Percentiles rank a stretch among this genome's conserved stretches.
These are phyloP conservation scores for Macropus fuliginosus DNA, from an alignment of 2,797 vertebrate genomes.

Conservation along the genomic window DNA sequence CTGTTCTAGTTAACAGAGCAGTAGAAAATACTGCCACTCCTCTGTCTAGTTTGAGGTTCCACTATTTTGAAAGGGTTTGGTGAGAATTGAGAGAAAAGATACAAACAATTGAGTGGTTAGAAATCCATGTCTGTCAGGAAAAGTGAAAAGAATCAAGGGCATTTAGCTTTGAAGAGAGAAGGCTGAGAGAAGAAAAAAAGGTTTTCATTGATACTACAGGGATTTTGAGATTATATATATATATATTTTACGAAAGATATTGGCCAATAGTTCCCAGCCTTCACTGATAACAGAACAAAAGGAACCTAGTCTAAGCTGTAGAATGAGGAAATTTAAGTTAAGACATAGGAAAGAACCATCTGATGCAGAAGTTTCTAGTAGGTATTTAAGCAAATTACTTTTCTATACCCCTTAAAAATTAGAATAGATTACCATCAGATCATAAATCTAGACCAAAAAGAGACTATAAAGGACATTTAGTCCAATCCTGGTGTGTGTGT, in stretches of 20 bases:
- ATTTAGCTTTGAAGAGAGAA: constrained; percentile 17
- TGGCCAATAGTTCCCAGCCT: not conserved
- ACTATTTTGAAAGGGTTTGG: not conserved
- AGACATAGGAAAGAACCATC: not conserved
- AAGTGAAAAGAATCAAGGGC: not conserved
- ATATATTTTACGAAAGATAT: not conserved
- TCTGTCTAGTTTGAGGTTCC: not conserved
- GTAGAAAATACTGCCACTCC: not conserved
- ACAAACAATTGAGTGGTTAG: not conserved
- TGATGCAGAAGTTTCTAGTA: not conserved
- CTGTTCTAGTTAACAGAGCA: not conserved
- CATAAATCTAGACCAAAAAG: not conserved
- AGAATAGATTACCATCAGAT: not conserved
- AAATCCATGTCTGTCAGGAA: constrained; percentile 16
- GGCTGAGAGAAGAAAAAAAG: not conserved
- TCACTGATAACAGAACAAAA: not conserved
- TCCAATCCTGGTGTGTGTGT: too few relatives aligned
- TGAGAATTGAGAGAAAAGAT: not conserved
- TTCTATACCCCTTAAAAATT: not conserved
- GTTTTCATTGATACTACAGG: not conserved
- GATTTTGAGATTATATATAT: not conserved
- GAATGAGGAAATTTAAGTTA: not conserved
- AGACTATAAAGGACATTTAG: not conserved
- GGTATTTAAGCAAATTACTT: not conserved
- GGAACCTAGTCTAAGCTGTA: not conserved